phyloP scores from a whole-genome alignment of 2,797 vertebrate genomes.

The Scolopax bukidnonensis region DNA sequence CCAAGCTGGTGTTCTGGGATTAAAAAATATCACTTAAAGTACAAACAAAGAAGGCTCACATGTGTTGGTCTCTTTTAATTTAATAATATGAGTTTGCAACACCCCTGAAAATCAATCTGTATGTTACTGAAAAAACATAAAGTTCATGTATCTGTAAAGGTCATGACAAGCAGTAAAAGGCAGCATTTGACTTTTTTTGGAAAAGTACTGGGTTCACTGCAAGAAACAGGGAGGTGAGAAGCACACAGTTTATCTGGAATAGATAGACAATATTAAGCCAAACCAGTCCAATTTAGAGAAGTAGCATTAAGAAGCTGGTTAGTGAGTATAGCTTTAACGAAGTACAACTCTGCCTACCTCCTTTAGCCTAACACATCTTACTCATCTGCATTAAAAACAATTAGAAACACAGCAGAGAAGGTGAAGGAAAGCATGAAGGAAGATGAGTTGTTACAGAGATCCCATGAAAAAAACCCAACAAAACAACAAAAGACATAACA shows the following conservation, averaged over 20 bases:
- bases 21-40: not conserved
- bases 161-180: not conserved
- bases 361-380: not conserved
- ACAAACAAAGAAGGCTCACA: not conserved
- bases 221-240: not conserved
- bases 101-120: not conserved
- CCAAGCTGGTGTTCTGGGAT: not conserved
- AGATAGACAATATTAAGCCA: not conserved
- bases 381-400: not conserved
- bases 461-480: not conserved
- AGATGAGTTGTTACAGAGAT: not conserved
- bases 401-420: not conserved
- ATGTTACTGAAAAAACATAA: not conserved
- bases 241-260: not conserved
- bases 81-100: not conserved
- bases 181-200: not conserved
- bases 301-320: not conserved
- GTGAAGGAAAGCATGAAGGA: not conserved
- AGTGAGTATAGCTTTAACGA: not conserved
- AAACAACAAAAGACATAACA: not conserved
- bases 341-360: not conserved
- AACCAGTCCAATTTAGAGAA: not conserved
- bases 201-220: not conserved
- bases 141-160: not conserved
- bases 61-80: not conserved